phyloP scores from a whole-genome alignment of 2,113 vertebrate species.

The Potamarius usumacintae region DNA sequence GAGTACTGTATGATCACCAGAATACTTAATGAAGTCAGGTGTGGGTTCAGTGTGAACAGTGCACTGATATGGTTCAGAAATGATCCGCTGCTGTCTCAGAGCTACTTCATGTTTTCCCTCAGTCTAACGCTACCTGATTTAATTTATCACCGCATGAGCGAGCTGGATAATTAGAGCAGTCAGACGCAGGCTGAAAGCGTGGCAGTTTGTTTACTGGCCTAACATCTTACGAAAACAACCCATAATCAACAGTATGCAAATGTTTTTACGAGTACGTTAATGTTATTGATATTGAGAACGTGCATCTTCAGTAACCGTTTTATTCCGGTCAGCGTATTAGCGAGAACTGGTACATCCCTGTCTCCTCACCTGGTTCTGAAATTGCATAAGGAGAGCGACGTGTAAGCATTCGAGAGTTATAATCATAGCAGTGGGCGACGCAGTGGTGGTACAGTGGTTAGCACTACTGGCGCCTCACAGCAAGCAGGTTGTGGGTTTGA shows the following conservation, averaged over 20 bases:
- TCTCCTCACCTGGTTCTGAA: neutral
- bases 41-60: neutral
- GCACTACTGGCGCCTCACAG: too few species aligned
- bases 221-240: neutral
- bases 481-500: too few species aligned
- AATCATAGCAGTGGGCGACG: neutral
- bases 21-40: neutral
- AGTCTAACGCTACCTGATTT: conserved; percentile 38
- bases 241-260: neutral
- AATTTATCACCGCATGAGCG: neutral
- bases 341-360: neutral
- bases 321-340: neutral
- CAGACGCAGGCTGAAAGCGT: neutral
- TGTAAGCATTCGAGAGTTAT: neutral
- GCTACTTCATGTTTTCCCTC: conserved; percentile 27
- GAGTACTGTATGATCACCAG: conserved; percentile 1
- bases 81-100: neutral
- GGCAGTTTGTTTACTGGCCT: neutral
- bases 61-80: neutral
- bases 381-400: neutral
- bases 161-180: neutral
- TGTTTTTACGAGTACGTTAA: neutral
- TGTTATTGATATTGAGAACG: neutral
- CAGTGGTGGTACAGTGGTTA: too few species aligned
- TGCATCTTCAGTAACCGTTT: neutral